A percentile compares a stretch with the other conserved stretches of the same genome.
Evolutionary conservation across 2,113 vertebrate genomes (phyloP).

Genomic region (Bubo blakistoni): DNA sequence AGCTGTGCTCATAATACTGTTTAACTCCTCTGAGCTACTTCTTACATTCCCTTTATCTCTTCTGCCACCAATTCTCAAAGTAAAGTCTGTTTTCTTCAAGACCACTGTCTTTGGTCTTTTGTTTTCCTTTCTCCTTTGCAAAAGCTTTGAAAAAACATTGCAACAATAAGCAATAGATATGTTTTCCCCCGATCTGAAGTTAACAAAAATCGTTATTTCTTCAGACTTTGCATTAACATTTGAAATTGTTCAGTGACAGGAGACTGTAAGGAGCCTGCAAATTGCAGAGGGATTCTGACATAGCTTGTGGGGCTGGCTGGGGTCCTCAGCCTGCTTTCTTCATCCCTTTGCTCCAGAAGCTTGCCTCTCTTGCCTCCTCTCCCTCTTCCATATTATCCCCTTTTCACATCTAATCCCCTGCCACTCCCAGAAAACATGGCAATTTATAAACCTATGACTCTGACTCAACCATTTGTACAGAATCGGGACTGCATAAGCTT

Average conservation of each 20-base stretch:
- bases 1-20: neutral
- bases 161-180: neutral
- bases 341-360: neutral
- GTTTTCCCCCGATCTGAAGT: neutral
- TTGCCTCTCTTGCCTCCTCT: neutral
- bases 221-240: neutral
- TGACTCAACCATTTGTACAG: neutral
- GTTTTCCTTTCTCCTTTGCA: neutral
- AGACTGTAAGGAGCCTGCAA: neutral
- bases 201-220: neutral
- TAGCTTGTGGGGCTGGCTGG: neutral
- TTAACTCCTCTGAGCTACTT: neutral
- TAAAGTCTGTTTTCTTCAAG: neutral
- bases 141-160: neutral
- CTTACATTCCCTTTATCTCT: rapidly evolving
- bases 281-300: neutral
- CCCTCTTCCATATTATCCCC: neutral
- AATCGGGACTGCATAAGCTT: neutral
- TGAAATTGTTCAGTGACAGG: neutral
- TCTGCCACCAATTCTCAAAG: neutral
- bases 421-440: neutral
- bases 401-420: neutral
- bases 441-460: neutral
- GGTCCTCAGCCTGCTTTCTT: neutral
- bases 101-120: neutral